Conservation (phyloP, 1,140 invertebrate genomes). For the Sarcophaga bullata region DNA sequence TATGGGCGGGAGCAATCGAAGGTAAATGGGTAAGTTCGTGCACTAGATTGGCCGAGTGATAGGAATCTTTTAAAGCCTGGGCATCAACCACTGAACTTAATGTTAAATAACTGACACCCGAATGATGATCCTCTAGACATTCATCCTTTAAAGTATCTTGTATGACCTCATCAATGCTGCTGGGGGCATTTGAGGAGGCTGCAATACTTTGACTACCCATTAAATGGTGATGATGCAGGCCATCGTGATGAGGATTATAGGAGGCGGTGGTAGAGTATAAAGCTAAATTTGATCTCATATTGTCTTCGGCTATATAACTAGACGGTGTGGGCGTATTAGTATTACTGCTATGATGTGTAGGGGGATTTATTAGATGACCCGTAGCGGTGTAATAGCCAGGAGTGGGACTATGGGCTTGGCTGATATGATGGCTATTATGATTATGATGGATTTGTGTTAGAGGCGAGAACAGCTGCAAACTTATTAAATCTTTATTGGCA, state of each 20-base stretch:
- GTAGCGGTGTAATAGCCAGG: not conserved
- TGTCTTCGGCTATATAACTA: slow-evolving; percentile 50
- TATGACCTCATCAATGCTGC: slow-evolving; percentile 63
- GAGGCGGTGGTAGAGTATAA: slow-evolving; percentile 53
- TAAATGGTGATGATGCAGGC: slow-evolving; percentile 51
- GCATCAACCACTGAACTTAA: slow-evolving; percentile 56
- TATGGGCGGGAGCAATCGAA: slow-evolving; percentile 40
- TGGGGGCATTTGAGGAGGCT: slow-evolving; percentile 46
- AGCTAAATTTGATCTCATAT: slow-evolving; percentile 61
- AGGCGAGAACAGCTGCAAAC: slow-evolving; percentile 41
- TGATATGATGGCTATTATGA: not conserved
- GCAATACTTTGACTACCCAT: slow-evolving; percentile 38
- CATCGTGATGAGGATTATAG: slow-evolving; percentile 50
- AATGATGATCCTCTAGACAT: slow-evolving; percentile 56
- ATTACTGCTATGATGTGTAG: slow-evolving; percentile 46
- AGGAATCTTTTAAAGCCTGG: slow-evolving; percentile 54
- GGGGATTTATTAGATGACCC: slow-evolving; percentile 40
- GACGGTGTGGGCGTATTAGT: slow-evolving; percentile 43
- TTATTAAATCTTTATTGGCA: not conserved
- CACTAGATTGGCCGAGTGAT: slow-evolving; percentile 32
- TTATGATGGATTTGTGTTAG: slow-evolving; percentile 43
- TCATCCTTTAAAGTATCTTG: slow-evolving; percentile 64
- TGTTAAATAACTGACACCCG: slow-evolving; percentile 57
- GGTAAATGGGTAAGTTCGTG: slow-evolving; percentile 43
- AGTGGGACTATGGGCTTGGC: not conserved